These are phyloP conservation scores for Morinoia aosen DNA, from an alignment of 2,888 invertebrate genomes.

Conservation along the genomic window DNA sequence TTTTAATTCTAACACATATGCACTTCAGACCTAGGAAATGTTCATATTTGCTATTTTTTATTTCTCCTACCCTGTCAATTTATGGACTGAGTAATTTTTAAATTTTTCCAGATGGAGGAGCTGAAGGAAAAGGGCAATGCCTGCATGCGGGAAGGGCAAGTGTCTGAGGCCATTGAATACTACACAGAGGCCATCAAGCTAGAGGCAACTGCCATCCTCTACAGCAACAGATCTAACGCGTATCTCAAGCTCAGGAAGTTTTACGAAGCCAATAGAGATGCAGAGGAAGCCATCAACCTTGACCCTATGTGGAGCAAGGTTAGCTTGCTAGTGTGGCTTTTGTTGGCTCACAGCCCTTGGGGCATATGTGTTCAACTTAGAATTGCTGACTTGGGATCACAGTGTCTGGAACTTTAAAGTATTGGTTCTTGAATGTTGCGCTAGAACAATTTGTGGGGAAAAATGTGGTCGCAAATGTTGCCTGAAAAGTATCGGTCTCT, in stretches of 20 bases:
- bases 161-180: constrained; percentile 32
- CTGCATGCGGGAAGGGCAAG: not conserved
- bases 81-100: not conserved
- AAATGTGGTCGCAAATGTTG: not conserved
- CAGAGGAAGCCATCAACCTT: constrained; percentile 19
- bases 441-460: not conserved
- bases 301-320: constrained; percentile 50
- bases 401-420: not conserved
- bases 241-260: constrained; percentile 34
- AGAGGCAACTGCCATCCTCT: constrained; percentile 31
- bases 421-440: not conserved
- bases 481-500: not conserved
- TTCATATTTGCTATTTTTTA: no score
- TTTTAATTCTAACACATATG: no score
- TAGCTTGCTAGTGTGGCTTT: not conserved
- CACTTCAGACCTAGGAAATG: no score
- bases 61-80: no score
- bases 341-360: no score
- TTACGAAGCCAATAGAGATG: constrained; percentile 51
- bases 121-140: constrained; percentile 46
- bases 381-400: no score
- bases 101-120: constrained; percentile 37
- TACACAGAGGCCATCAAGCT: constrained; percentile 35
- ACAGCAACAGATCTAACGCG: constrained; percentile 46
- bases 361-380: no score